These are phyloP conservation scores for Phyllotreta striolata DNA, from an alignment of 2,888 invertebrate species.

Conservation along the genomic window DNA sequence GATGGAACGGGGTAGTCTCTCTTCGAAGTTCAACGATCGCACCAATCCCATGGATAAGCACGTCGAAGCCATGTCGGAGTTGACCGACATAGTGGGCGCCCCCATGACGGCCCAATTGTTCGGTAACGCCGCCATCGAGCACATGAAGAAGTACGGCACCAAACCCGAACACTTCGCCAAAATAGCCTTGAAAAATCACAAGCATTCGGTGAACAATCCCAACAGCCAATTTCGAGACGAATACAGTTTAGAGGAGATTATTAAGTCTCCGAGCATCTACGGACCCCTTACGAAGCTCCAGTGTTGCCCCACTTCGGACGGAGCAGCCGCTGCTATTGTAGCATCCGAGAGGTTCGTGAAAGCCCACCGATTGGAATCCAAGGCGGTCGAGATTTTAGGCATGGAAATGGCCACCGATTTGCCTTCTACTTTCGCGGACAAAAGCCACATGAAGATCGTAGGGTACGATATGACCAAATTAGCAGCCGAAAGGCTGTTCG, in stretches of 20 bases:
- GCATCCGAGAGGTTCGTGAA: slow-evolving; percentile 92
- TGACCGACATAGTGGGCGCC: slow-evolving; percentile 79
- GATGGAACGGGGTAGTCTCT: slow-evolving; percentile 93
- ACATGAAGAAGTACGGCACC: slow-evolving; percentile 95
- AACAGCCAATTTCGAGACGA: slow-evolving; percentile 94
- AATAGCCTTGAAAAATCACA: slow-evolving; percentile 97
- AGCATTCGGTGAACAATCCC: slow-evolving; percentile 96
- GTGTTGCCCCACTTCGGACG: slow-evolving; percentile 98
- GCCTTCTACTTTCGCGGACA: slow-evolving; percentile 81
- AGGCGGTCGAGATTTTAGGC: slow-evolving; percentile 94
- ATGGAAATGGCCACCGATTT: slow-evolving; percentile 98
- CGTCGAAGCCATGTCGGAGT: slow-evolving; percentile 83
- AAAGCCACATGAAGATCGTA: slow-evolving; percentile 80
- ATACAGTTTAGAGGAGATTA: slow-evolving; percentile 89
- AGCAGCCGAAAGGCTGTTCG: slow-evolving; percentile 79
- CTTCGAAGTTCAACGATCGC: slow-evolving; percentile 76
- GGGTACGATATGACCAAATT: slow-evolving; percentile 94
- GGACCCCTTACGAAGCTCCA: slow-evolving; percentile 95
- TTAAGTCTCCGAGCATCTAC: slow-evolving; percentile 86
- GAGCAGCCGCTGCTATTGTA: slow-evolving; percentile 92
- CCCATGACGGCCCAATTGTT: slow-evolving; percentile 96
- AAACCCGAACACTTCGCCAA: slow-evolving; percentile 94
- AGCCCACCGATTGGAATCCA: slow-evolving; percentile 78
- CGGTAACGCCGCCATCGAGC: slow-evolving; percentile 94
- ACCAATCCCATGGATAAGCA: slow-evolving; percentile 91